A percentile compares a stretch with the other conserved stretches of the same genome.
phyloP scores from a whole-genome alignment of 1,140 invertebrate genomes.

The Subanguina moxae region DNA sequence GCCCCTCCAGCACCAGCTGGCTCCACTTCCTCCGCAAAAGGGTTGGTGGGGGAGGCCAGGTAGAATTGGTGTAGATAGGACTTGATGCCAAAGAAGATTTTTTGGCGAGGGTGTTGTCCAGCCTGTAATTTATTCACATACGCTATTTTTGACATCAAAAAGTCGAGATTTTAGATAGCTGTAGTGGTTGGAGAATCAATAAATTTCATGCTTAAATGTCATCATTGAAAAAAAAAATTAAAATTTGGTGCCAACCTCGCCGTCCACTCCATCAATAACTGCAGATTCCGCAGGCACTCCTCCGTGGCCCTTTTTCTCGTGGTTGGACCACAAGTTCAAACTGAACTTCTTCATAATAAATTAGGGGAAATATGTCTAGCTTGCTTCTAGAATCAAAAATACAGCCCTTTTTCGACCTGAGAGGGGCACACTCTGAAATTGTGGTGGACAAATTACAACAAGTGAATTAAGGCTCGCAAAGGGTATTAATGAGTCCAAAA shows the following conservation, averaged over 20 bases:
- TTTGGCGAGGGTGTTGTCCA: not conserved
- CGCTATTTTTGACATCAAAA: no score
- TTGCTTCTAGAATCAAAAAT: not conserved
- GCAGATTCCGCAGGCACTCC: conserved; percentile 13
- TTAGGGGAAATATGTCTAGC: not conserved
- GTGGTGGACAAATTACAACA: no score
- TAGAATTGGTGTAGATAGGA: conserved; percentile 56
- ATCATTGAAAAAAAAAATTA: not conserved
- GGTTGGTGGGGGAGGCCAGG: conserved; percentile 45
- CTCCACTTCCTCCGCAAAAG: conserved; percentile 36
- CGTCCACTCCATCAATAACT: conserved; percentile 29
- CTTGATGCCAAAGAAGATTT: conserved; percentile 47
- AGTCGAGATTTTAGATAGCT: not conserved
- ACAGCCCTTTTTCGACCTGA: not conserved
- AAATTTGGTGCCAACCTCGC: not conserved
- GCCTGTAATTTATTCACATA: conserved; percentile 1
- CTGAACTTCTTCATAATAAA: conserved; percentile 16
- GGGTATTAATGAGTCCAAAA: no score
- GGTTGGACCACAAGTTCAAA: conserved; percentile 12
- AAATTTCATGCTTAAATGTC: not conserved
- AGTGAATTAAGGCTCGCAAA: no score
- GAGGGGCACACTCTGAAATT: no score
- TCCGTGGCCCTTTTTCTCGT: not conserved
- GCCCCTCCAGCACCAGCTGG: not conserved
- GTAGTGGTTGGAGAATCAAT: not conserved